Base-by-base conservation (phyloP, 2,888 invertebrate species). In the Drosophila siamana region DNA sequence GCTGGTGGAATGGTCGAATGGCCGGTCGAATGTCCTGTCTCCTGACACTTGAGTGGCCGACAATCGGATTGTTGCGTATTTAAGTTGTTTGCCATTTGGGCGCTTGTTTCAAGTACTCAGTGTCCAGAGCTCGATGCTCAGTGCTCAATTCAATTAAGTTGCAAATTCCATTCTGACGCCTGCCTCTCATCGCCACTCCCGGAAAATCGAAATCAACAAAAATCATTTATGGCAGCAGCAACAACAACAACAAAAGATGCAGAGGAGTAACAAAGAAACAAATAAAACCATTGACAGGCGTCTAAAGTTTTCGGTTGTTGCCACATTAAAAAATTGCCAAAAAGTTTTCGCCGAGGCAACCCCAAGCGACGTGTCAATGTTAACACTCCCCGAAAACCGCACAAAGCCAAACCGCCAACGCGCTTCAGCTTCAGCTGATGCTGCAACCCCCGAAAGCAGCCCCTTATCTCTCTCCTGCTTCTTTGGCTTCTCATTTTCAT, bases 331-430 rank as follows among this genome's bases (percentile, higher is more conserved):
- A 81, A 87, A 75, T 85, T 67, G 55, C 64, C 64, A 52, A 75
- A 78, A 80, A 60, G 44, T 66, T 78, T 61, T n/a, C n/a, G 36
- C 61, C 51, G 44, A 30, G 61, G 30, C 54, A 59, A 55, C 69
- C 69, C 65, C 66, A 60, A 69, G 82, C 74, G 60, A 89, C 81
- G 86, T 86, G 89, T 89, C 89, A 89, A 89, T 89, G 77, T 86
- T 85, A 71, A 78, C 89, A 78, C 85, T 40, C 54, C 30, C 40
- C 60, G 26, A 56, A 81, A 85, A 74, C 87, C 89, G 71, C 89
- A 88, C 77, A 72, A 80, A 87, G 88, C 87, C 79, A 79, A 75
- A 78, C 75, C 80, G 55, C 80, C 44, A 38, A 66, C 62, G 72
- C 73, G 73, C 50, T 13, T 13, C 46, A 51, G 57, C 50, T 15